Conservation (phyloP, 2,888 invertebrate species). For the Eucera pruinosa region DNA sequence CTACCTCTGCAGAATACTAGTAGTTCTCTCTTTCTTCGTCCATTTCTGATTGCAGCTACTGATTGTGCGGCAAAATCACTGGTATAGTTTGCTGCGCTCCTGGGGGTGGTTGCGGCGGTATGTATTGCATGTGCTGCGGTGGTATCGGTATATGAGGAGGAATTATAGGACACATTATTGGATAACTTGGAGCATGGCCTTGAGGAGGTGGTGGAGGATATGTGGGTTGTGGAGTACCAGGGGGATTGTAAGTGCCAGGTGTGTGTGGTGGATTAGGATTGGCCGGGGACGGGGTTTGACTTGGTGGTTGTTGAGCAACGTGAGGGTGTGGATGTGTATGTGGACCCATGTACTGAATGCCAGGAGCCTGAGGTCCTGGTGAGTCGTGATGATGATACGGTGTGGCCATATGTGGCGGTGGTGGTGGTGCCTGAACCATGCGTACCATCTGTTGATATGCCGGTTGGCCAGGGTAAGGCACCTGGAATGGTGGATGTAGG, state of each 20-base stretch:
- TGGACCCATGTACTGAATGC: conserved; percentile 86
- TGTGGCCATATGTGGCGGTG: conserved; percentile 80
- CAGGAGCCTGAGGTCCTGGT: conserved; percentile 85
- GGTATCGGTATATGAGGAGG: conserved; percentile 83
- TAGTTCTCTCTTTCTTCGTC: conserved; percentile 75
- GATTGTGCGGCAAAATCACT: conserved; percentile 84
- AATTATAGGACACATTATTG: conserved; percentile 87
- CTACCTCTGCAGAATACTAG: conserved; percentile 74
- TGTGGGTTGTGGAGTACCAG: conserved; percentile 84
- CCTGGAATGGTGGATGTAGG: conserved; percentile 88
- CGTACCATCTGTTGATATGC: conserved; percentile 85
- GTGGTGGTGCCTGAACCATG: conserved; percentile 82
- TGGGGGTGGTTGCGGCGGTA: conserved; percentile 85
- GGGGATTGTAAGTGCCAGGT: conserved; percentile 86
- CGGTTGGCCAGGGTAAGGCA: conserved; percentile 87
- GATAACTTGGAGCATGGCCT: conserved; percentile 85
- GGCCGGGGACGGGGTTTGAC: conserved; percentile 82
- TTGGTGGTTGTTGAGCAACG: conserved; percentile 81
- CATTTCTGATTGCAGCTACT: conserved; percentile 84
- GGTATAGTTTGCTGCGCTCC: conserved; percentile 84
- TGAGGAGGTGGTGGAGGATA: conserved; percentile 87
- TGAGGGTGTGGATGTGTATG: conserved; percentile 84
- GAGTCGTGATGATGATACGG: conserved; percentile 85
- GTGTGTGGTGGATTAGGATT: conserved; percentile 85
- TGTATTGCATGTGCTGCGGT: conserved; percentile 86